Conservation (phyloP, 2,113 vertebrate genomes). For the Triplophysa tibetana region DNA sequence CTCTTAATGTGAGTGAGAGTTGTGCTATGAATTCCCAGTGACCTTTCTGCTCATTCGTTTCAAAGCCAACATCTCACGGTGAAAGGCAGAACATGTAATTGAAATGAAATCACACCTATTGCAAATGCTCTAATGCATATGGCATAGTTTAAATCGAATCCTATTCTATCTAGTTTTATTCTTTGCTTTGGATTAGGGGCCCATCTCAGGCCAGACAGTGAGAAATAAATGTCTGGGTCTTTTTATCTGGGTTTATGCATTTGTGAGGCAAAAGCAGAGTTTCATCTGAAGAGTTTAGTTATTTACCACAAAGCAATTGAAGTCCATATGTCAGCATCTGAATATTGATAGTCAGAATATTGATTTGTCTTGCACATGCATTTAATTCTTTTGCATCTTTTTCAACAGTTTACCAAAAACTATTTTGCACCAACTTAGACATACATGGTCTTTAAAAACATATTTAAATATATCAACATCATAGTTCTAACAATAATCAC, state of each 20-base stretch:
- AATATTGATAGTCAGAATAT: too few species aligned
- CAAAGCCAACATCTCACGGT: conserved; percentile 24
- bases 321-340: too few species aligned
- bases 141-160: neutral
- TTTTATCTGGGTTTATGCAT: too few species aligned
- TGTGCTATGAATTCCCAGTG: conserved; percentile 15
- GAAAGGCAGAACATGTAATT: conserved; percentile 33
- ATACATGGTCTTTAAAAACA: neutral
- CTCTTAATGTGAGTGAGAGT: conserved; percentile 33
- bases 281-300: too few species aligned
- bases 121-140: conserved; percentile 35
- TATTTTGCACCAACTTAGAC: neutral
- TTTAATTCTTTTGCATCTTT: neutral
- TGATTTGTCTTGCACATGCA: neutral
- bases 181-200: neutral
- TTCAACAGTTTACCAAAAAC: too few species aligned
- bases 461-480: conserved; percentile 18
- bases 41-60: conserved; percentile 14
- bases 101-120: conserved; percentile 43
- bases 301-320: too few species aligned
- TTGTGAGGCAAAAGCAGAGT: neutral
- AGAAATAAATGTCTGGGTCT: too few species aligned
- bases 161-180: neutral
- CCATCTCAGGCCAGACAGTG: too few species aligned
- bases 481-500: neutral